phyloP scores from a whole-genome alignment of 2,888 invertebrate genomes.

The Siphonodentalium dalli region DNA sequence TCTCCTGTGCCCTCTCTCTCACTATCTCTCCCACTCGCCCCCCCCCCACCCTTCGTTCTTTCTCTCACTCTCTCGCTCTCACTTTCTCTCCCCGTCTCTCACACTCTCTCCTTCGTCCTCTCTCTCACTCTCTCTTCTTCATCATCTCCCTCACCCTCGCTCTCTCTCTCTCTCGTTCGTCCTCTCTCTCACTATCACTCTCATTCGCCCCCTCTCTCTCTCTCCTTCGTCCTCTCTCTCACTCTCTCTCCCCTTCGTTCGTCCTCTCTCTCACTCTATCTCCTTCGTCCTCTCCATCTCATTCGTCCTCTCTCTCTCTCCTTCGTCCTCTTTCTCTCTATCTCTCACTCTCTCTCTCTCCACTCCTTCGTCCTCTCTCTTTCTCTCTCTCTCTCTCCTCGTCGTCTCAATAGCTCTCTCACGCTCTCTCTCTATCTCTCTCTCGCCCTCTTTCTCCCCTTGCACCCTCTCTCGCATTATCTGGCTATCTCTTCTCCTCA shows the following conservation, averaged over 20 bases:
- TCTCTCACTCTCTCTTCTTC: conserved; percentile 7
- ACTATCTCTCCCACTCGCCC: neutral
- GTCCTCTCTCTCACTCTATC: neutral
- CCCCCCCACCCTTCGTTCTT: neutral
- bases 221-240: conserved; percentile 4
- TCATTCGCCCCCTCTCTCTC: neutral
- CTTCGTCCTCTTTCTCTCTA: neutral
- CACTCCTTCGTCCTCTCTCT: too few species aligned
- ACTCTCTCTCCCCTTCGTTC: conserved; percentile 2
- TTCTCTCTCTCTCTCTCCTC: neutral
- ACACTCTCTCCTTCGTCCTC: conserved; percentile 1
- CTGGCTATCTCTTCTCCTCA: neutral
- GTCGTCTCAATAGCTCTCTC: neutral
- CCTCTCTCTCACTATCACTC: conserved; percentile 6
- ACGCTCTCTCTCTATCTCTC: neutral
- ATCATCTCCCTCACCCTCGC: neutral
- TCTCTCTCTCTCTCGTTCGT: neutral
- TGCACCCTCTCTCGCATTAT: neutral
- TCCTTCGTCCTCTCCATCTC: neutral
- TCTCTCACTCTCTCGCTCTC: too few species aligned
- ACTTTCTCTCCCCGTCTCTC: neutral
- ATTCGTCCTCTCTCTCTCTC: neutral
- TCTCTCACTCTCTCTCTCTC: neutral
- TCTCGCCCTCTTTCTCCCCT: neutral
- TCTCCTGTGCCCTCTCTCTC: conserved; percentile 1